These are phyloP conservation scores for Labroides dimidiatus DNA, from an alignment of 2,797 vertebrate genomes.

Conservation along the genomic window DNA sequence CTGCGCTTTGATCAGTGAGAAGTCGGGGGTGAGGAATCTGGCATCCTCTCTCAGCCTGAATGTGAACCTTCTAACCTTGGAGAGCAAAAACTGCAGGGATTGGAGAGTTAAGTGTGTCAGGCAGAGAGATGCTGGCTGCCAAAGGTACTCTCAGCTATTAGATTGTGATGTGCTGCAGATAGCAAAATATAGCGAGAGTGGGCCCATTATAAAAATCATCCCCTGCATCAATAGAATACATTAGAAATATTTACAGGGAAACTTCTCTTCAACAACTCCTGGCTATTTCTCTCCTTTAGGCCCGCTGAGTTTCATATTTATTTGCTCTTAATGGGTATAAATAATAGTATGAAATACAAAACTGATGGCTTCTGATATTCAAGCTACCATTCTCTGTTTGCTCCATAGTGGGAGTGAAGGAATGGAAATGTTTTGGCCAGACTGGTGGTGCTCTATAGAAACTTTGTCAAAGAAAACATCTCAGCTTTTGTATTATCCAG, in stretches of 20 bases:
- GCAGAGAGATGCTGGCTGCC: slow-evolving; percentile 78
- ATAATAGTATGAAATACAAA: slow-evolving; percentile 43
- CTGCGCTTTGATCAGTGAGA: slow-evolving; percentile 79
- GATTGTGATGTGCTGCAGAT: slow-evolving; percentile 77
- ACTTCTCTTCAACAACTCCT: slow-evolving; percentile 45
- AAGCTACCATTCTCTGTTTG: slow-evolving; percentile 29
- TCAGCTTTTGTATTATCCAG: slow-evolving; percentile 75
- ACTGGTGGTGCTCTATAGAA: slow-evolving; percentile 65
- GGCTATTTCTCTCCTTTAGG: slow-evolving; percentile 7
- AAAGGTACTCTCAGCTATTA: slow-evolving; percentile 80
- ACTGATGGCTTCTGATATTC: slow-evolving; percentile 31
- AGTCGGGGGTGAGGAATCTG: slow-evolving; percentile 81
- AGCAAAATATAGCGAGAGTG: slow-evolving; percentile 71
- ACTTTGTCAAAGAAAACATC: slow-evolving; percentile 76
- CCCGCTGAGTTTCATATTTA: slow-evolving; percentile 32
- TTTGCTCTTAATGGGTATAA: slow-evolving; percentile 38
- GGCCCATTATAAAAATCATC: slow-evolving; percentile 79
- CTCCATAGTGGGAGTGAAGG: slow-evolving; percentile 65
- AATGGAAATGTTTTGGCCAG: slow-evolving; percentile 75
- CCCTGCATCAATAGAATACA: slow-evolving; percentile 67
- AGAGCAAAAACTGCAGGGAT: slow-evolving; percentile 76
- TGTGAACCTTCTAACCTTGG: slow-evolving; percentile 83
- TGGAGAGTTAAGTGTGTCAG: slow-evolving; percentile 83
- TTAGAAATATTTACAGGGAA: slow-evolving; percentile 67
- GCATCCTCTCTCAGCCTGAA: slow-evolving; percentile 79